Evolutionary conservation across 2,113 vertebrate species (phyloP), one percentile per base, ranked within the genome.

Genomic region (Diadophis punctatus): DNA sequence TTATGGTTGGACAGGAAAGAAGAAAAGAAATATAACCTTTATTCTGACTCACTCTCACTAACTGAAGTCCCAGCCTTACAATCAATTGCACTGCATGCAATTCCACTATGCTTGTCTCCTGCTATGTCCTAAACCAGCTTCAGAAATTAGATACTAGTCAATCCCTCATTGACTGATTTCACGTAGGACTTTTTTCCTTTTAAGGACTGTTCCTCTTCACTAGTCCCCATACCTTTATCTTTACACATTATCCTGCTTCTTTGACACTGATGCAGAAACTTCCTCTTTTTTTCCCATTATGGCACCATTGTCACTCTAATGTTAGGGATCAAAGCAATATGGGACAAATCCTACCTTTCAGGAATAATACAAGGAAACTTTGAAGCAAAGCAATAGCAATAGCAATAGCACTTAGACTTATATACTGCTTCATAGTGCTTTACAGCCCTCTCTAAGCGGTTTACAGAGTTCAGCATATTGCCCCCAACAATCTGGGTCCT

Each of bases 11-110:
- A 58, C 34, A 8, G 63, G 7, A 46, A 27, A 39, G 88, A 2
- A 85, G 30, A 80, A 91, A 86, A 39, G 22, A 86, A 48, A 60
- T 48, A 92, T 55, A 49, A 34, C 16, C 23, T 89, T 80, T 39
- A 58, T 43, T 90, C 49, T 53, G 25, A 43, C 51, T 90, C 43
- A n/a, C 30, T 74, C 60, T 80, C n/a, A 27, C 43, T 16, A 1
- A 3, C 53, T 51, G 27, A 91, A 34, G 58, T 12, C 7, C 11
- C 39, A 25, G 5, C 18, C 0, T 0, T 0, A 1, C 12, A 5
- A 52, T 0, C 30, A 85, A 60, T 68, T 60, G 18, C 5, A 80
- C 18, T 80, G 34, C 0, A 3, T 8, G 20, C 18, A 43, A 43
- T 80, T 43, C 74, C 34, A 43, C 34, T 9, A 22, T 39, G 18